Base-by-base conservation (phyloP, 2,888 invertebrate species). In the Polylopha cassiicola region DNA sequence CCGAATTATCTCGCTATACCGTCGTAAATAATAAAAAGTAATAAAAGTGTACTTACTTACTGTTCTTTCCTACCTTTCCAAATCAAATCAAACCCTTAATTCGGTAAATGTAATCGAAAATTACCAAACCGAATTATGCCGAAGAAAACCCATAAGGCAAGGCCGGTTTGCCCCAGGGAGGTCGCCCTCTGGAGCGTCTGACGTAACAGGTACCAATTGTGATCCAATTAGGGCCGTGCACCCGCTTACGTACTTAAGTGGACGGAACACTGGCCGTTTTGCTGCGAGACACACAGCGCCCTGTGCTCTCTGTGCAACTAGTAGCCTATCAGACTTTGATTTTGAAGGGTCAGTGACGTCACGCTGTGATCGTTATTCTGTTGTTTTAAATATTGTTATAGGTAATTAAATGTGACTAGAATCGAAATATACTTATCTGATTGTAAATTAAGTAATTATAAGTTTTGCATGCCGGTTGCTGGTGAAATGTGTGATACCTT, bases 151-250 rank as follows among this genome's bases (percentile, higher is more conserved):
- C 61, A 65, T 55, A 56, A 55, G 58, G 60, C 59, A 58, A 59
- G 62, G 59, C 57, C 58, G 53, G 48, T 49, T 48, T 48, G 61
- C 66, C 70, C 69, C 43, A 53, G 48, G 62, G 65, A 53, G 50
- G 38, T 41, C 42, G 41, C 58, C 56, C 55, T 53, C 46, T 54
- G 66, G 61, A 69, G 69, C 67, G 65, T 65, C 66, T 68, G 66
- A 71, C 72, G 70, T 76, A 65, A 64, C 62, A 63, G 61, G 61
- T 66, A 59, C 64, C 70, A 68, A 78, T 80, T 78, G 76, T 78
- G 77, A 81, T 80, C 76, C 78, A 76, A 81, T 82, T 81, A 81
- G 70, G 67, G 64, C 63, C 70, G 70, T 73, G 72, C 73, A 76
- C 70, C 73, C 76, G 72, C 66, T 80, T 77, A 73, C 66, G 68